A percentile compares a stretch with the other conserved stretches of the same genome.
These are phyloP conservation scores for Aplidium turbinatum DNA, from an alignment of 23 tunicate genomes.

Conservation along the genomic window DNA sequence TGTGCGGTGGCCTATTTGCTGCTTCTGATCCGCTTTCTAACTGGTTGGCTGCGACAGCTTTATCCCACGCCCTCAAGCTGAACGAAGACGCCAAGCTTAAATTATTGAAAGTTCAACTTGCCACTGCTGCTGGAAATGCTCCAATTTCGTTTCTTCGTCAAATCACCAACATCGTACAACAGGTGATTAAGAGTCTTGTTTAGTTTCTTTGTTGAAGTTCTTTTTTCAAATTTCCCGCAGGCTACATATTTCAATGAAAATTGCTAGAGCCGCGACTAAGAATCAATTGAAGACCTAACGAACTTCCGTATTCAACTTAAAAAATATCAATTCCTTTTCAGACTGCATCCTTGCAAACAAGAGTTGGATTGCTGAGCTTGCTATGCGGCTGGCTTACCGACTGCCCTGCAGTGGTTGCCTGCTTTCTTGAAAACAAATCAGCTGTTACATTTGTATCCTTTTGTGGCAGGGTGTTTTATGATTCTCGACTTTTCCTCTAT, in stretches of 20 bases:
- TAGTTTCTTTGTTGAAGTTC: no score
- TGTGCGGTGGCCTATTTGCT: slow-evolving; percentile 93
- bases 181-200: slow-evolving; percentile 10
- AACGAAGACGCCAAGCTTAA: slow-evolving; percentile 68
- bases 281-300: background rate
- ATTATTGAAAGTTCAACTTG: slow-evolving; percentile 80
- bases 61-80: slow-evolving; percentile 70
- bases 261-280: no score
- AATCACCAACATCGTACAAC: slow-evolving; percentile 69
- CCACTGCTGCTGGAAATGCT: slow-evolving; percentile 75
- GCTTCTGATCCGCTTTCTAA: slow-evolving; percentile 86
- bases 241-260: no score
- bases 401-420: slow-evolving; percentile 69
- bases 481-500: no score
- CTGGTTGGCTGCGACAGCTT: slow-evolving; percentile 95
- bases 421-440: slow-evolving; percentile 63
- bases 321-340: no score
- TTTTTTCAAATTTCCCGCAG: no score
- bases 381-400: slow-evolving; percentile 79
- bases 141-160: slow-evolving; percentile 76
- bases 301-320: background rate
- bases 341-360: slow-evolving; percentile 65
- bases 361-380: slow-evolving; percentile 70
- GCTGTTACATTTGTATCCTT: slow-evolving; percentile 89
- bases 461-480: no score